Conservation (phyloP, 53 echinoderm and acorn worm species). For the Holothuria leucospilota region DNA sequence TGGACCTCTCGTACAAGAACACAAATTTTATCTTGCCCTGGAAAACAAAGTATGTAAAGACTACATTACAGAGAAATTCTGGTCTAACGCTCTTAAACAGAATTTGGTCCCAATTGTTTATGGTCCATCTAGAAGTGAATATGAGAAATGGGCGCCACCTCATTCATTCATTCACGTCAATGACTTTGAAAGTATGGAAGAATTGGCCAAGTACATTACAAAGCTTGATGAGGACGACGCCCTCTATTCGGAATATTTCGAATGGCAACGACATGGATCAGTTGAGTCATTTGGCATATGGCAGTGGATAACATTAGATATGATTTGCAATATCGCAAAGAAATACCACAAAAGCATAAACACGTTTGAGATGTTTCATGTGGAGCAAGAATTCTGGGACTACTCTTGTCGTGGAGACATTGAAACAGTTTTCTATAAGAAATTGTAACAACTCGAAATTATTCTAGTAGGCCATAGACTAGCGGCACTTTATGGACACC, state of each 20-base stretch:
- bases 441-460: too few relatives aligned
- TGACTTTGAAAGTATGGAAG: conserved; percentile 33
- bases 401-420: too few relatives aligned
- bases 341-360: not conserved
- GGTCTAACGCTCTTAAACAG: conserved; percentile 32
- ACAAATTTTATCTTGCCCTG: conserved; percentile 52
- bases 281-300: not conserved
- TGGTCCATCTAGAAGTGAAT: conserved; percentile 42
- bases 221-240: conserved; percentile 33
- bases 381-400: too few relatives aligned
- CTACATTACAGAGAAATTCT: conserved; percentile 55
- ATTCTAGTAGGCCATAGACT: too few relatives aligned
- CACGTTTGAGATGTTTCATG: too few relatives aligned
- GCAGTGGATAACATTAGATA: conserved; percentile 7
- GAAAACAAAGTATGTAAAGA: conserved; percentile 55
- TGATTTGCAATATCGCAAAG: conserved; percentile 22
- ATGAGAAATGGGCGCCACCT: conserved; percentile 29
- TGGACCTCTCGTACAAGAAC: not conserved
- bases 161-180: conserved; percentile 54
- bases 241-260: conserved; percentile 50
- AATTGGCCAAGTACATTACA: conserved; percentile 22
- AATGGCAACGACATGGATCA: conserved; percentile 51
- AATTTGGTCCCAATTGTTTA: conserved; percentile 49
- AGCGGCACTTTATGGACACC: too few relatives aligned
- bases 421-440: too few relatives aligned